These are phyloP conservation scores for Xylophagus ater DNA, from an alignment of 2,888 invertebrate species.

Conservation along the genomic window DNA sequence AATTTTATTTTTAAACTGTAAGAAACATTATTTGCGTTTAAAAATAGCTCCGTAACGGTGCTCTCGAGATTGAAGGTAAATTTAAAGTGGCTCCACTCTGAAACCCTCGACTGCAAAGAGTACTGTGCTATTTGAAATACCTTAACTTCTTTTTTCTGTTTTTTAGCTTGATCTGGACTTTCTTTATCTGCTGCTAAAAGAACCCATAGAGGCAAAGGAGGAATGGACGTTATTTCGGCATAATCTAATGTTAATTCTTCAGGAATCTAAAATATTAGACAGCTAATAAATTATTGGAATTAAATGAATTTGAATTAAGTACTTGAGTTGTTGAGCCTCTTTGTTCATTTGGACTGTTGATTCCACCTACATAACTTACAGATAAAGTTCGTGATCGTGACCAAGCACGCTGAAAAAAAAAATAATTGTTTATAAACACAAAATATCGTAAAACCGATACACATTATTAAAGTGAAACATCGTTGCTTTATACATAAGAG, in stretches of 20 bases:
- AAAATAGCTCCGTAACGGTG: too few species aligned
- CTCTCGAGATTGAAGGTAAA: too few species aligned
- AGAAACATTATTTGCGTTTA: too few species aligned
- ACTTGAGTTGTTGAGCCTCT: conserved; percentile 61
- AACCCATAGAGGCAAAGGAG: conserved; percentile 94
- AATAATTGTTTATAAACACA: too few species aligned
- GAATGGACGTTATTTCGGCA: conserved; percentile 94
- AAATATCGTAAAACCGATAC: background rate
- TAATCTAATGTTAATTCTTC: conserved; percentile 86
- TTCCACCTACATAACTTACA: conserved; percentile 71
- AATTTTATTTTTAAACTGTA: too few species aligned
- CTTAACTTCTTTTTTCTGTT: conserved; percentile 42
- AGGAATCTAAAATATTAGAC: conserved; percentile 45
- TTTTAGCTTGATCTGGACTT: conserved; percentile 42
- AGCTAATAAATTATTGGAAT: background rate
- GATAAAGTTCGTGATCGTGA: conserved; percentile 81
- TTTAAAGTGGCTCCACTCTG: too few species aligned
- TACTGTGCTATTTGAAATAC: too few species aligned
- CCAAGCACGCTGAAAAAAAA: conserved; percentile 70
- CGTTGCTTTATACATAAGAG: too few species aligned
- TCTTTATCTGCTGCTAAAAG: conserved; percentile 89
- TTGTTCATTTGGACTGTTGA: conserved; percentile 65
- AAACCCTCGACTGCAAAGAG: too few species aligned
- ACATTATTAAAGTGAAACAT: too few species aligned
- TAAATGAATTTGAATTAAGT: conserved; percentile 20